These are phyloP conservation scores for Gerosis bhagava DNA, from an alignment of 2,888 invertebrate species.

Conservation along the genomic window DNA sequence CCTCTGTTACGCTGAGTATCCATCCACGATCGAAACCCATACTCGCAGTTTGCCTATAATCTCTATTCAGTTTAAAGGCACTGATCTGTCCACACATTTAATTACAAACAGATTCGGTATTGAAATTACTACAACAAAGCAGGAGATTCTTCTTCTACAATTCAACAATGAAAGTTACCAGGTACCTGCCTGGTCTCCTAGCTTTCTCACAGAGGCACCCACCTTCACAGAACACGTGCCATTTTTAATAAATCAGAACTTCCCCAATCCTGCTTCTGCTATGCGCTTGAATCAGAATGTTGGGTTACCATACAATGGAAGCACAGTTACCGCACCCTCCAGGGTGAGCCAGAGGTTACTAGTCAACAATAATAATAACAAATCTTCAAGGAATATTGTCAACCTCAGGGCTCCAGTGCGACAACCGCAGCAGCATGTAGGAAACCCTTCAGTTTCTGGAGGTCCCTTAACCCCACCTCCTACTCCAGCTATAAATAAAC, in stretches of 20 bases:
- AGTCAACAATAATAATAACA: conserved; percentile 61
- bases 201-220: conserved; percentile 46
- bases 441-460: conserved; percentile 28
- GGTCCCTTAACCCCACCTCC: conserved; percentile 33
- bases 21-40: conserved; percentile 58
- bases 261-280: conserved; percentile 70
- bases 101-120: conserved; percentile 69
- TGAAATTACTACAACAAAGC: conserved; percentile 66
- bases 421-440: conserved; percentile 52
- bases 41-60: conserved; percentile 65
- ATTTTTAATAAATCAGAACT: conserved; percentile 68
- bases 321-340: conserved; percentile 47
- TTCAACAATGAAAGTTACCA: conserved; percentile 47
- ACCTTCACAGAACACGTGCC: conserved; percentile 65
- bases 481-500: conserved; percentile 42
- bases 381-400: conserved; percentile 56
- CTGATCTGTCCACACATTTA: conserved; percentile 73
- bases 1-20: conserved; percentile 69
- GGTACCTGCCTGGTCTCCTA: conserved; percentile 53
- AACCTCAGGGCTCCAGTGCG: conserved; percentile 60
- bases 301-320: conserved; percentile 58
- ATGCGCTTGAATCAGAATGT: conserved; percentile 67
- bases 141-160: conserved; percentile 63
- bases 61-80: conserved; percentile 70
- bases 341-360: conserved; percentile 59